phyloP scores from a whole-genome alignment of 2,113 vertebrate genomes.

The Sebastes fasciatus region DNA sequence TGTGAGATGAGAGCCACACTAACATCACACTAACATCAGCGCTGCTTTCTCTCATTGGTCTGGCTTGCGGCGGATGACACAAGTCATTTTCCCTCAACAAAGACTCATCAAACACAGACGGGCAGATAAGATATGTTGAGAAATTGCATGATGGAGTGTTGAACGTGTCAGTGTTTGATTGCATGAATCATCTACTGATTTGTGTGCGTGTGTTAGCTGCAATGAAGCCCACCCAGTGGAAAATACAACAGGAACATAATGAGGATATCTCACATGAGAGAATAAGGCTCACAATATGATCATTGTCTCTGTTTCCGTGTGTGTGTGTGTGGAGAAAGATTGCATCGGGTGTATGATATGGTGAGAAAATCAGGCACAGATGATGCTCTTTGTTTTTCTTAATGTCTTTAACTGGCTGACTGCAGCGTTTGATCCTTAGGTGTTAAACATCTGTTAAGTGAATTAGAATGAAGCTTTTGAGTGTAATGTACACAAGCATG shows the following conservation, averaged over 20 bases:
- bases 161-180: conserved; percentile 34
- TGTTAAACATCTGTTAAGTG: background rate
- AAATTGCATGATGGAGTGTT: background rate
- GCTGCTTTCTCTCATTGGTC: conserved; percentile 31
- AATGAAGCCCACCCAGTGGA: conserved; percentile 25
- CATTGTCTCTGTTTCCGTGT: conserved; percentile 56
- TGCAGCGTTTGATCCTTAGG: background rate
- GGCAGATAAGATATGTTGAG: conserved; percentile 6
- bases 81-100: conserved; percentile 15
- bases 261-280: conserved; percentile 29
- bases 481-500: background rate
- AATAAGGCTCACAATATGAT: conserved; percentile 37
- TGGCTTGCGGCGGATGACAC: conserved; percentile 26
- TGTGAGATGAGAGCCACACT: conserved; percentile 58
- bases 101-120: conserved; percentile 11
- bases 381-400: conserved; percentile 4
- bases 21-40: conserved; percentile 8
- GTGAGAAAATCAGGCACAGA: background rate
- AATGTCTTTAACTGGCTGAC: background rate
- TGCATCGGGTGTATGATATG: conserved; percentile 1
- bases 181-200: conserved; percentile 14
- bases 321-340: conserved; percentile 6
- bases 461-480: background rate
- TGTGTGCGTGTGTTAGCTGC: conserved; percentile 24
- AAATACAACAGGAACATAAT: conserved; percentile 36